Conservation (phyloP, 2,797 vertebrate genomes). For the Clarias laeviceps region DNA sequence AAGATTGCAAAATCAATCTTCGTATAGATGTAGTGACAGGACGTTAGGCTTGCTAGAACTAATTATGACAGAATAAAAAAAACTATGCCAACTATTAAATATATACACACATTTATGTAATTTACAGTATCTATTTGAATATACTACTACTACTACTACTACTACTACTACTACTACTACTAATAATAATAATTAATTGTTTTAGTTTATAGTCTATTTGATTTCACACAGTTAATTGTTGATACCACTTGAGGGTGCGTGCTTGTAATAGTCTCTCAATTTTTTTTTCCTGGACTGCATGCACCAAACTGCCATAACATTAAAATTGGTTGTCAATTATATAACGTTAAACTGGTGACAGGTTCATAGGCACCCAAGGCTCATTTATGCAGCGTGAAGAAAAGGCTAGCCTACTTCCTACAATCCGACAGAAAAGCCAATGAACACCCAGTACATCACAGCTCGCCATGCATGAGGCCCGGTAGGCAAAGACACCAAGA, state of each 20-base stretch:
- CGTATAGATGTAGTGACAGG: background rate
- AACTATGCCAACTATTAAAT: background rate
- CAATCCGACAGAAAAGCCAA: too few relatives aligned
- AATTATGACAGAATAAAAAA: slow-evolving; percentile 1
- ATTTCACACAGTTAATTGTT: background rate
- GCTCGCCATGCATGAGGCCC: too few relatives aligned
- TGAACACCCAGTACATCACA: too few relatives aligned
- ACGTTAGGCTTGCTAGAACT: background rate
- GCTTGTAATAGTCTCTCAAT: background rate
- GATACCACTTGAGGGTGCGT: background rate
- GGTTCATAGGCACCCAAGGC: too few relatives aligned
- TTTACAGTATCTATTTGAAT: background rate
- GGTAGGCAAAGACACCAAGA: too few relatives aligned
- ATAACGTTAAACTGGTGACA: too few relatives aligned
- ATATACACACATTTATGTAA: background rate
- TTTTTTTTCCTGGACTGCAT: background rate
- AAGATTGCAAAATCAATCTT: background rate
- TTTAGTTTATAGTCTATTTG: background rate
- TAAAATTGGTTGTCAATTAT: too few relatives aligned
- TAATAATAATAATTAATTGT: background rate
- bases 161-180: too few relatives aligned
- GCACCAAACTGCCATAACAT: too few relatives aligned
- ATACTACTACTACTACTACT: too few relatives aligned
- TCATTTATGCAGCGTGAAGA: too few relatives aligned
- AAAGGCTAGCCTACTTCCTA: too few relatives aligned